Evolutionary conservation across 2,888 invertebrate species (phyloP), one percentile per base, ranked within the genome.

Genomic region (Oasisia sp.): DNA sequence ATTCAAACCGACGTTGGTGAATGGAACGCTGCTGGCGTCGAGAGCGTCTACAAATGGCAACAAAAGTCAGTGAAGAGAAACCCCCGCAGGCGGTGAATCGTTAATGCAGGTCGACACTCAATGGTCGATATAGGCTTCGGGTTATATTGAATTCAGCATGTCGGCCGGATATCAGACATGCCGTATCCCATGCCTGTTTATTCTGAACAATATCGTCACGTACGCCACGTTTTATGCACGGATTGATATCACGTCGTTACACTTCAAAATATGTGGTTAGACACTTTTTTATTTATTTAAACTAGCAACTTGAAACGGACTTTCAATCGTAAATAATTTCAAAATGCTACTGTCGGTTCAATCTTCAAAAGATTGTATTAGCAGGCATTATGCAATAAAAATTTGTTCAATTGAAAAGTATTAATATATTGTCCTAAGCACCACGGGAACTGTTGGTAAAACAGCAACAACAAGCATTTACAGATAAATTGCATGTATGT

Each of bases 111-210:
- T 19, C 27, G 7, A 74, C 74, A 74, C 74, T 74, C 74, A 27
- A 27, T 74, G 74, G n/a, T 74, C 74, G 74, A 74, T 74, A 74
- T 74, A 74, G 27, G 74, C 74, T 74, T 27, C 74, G 74, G n/a
- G 74, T 74, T 74, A 74, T 74, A 74, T 74, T 19, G 74, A n/a
- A 74, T 74, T 74, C 74, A 74, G 74, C 74, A 74, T 74, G 74
- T 74, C 74, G 74, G 14, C 74, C 74, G 74, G 74, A 74, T 74
- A 27, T 74, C 74, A 74, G 27, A 14, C n/a, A 19, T 27, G 74
- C 19, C 19, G 27, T 74, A 74, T 27, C 74, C 74, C 27, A 19
- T 4, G 74, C 74, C 5, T 74, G 74, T 27, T 27, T 27, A 74
- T 74, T 74, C 19, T 74, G 74, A 27, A 19, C 74, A n/a, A 11